phyloP scores from a whole-genome alignment of 2,113 vertebrate genomes.

The Columba livia region DNA sequence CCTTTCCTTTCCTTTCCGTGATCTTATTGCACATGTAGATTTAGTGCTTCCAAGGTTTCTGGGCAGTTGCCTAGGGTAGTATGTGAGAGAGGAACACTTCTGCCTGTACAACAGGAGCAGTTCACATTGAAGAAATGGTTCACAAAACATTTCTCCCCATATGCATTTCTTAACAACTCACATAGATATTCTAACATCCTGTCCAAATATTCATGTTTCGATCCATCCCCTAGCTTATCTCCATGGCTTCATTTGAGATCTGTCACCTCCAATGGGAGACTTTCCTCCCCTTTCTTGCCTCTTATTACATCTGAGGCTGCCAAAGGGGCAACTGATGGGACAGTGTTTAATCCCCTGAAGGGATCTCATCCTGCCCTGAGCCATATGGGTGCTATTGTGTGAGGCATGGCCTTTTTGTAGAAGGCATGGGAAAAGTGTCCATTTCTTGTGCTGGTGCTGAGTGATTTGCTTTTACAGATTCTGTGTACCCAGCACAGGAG shows the following conservation, averaged over 20 bases:
- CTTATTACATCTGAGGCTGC: background rate
- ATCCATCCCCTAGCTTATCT: background rate
- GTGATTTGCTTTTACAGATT: background rate
- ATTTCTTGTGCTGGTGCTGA: background rate
- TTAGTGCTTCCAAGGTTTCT: background rate
- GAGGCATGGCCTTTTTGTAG: background rate
- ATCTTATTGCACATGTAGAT: background rate
- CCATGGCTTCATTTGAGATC: background rate
- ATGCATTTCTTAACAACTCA: background rate
- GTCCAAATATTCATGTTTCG: background rate
- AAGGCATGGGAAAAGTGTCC: fast-evolving
- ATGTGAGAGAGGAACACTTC: fast-evolving
- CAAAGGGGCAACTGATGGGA: background rate
- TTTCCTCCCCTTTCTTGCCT: background rate
- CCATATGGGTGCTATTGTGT: background rate
- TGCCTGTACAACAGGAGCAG: background rate
- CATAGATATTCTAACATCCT: background rate
- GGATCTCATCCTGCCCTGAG: background rate
- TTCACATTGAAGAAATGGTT: background rate
- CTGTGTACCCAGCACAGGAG: background rate
- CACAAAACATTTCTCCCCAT: background rate
- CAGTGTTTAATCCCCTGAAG: background rate
- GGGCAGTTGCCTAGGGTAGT: background rate
- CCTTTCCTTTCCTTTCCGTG: background rate
- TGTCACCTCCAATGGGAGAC: background rate